These are phyloP conservation scores for Solenodon paradoxus DNA, from an alignment of 2,113 vertebrate species.

Conservation along the genomic window DNA sequence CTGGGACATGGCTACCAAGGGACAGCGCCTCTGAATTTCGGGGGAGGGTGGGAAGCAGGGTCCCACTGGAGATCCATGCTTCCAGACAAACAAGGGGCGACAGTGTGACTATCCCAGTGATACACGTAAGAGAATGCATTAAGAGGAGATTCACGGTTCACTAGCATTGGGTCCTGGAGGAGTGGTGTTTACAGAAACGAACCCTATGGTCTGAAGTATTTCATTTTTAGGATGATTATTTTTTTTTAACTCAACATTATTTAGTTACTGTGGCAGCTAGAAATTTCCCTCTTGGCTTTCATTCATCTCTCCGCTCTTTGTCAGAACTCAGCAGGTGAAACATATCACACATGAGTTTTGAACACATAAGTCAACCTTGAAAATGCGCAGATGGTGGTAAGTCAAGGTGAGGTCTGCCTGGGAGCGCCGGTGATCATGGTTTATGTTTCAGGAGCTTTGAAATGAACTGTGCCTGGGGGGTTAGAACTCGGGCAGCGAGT, in stretches of 20 bases:
- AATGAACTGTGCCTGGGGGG: rapidly evolving
- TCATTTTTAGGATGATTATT: slow-evolving; percentile 54
- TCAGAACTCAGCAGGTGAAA: slow-evolving; percentile 8
- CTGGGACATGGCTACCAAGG: background rate
- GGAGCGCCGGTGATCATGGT: background rate
- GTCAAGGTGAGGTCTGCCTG: background rate
- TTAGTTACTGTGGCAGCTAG: background rate
- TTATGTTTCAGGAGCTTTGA: background rate
- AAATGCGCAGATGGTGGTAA: background rate
- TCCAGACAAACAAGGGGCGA: background rate
- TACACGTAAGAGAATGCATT: background rate
- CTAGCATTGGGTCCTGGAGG: slow-evolving; percentile 16
- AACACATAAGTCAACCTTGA: background rate
- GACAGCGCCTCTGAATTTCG: background rate
- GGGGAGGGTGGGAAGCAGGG: background rate
- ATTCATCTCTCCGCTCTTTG: slow-evolving; percentile 21
- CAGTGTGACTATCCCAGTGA: background rate
- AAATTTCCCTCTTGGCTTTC: slow-evolving; percentile 35
- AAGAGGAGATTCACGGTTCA: background rate
- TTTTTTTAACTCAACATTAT: background rate
- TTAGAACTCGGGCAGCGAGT: background rate
- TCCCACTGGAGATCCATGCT: background rate
- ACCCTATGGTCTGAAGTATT: background rate
- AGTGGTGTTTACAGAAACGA: slow-evolving; percentile 40
- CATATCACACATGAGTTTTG: background rate